phyloP scores from a whole-genome alignment of 2,888 invertebrate genomes.

The Dyspetes luteomarginatus region DNA sequence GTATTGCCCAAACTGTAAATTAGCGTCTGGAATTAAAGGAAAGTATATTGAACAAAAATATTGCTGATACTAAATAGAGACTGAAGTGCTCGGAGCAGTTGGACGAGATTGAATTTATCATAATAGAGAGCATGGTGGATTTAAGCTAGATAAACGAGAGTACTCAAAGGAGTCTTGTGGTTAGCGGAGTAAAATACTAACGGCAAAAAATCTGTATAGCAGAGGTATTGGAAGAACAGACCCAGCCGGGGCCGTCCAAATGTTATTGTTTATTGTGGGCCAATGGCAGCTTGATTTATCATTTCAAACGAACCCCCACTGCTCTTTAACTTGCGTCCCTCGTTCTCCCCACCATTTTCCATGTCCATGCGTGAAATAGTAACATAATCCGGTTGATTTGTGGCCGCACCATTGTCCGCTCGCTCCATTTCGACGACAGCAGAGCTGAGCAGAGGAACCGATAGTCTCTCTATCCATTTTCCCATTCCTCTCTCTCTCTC shows the following conservation, averaged over 20 bases:
- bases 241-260: constrained; percentile 77
- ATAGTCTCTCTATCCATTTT: constrained; percentile 58
- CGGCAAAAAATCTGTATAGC: constrained; percentile 47
- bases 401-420: constrained; percentile 79
- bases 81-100: too few relatives aligned
- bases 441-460: constrained; percentile 52
- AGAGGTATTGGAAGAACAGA: constrained; percentile 44
- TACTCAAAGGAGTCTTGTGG: neutral
- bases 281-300: constrained; percentile 81
- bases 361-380: constrained; percentile 81
- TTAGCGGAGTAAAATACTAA: constrained; percentile 12
- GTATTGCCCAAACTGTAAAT: too few relatives aligned
- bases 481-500: constrained; percentile 21
- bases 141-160: neutral
- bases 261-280: constrained; percentile 81
- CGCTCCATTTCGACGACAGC: constrained; percentile 77
- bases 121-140: constrained; percentile 16
- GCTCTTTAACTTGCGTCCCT: neutral
- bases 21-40: too few relatives aligned
- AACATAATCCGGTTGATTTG: constrained; percentile 82
- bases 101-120: neutral
- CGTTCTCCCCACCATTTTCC: constrained; percentile 31
- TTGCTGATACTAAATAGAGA: too few relatives aligned
- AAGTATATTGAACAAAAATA: too few relatives aligned
- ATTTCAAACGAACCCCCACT: constrained; percentile 70